Conservation (phyloP, 92 coral and sea anemone genomes). For the Actinostola sp. region DNA sequence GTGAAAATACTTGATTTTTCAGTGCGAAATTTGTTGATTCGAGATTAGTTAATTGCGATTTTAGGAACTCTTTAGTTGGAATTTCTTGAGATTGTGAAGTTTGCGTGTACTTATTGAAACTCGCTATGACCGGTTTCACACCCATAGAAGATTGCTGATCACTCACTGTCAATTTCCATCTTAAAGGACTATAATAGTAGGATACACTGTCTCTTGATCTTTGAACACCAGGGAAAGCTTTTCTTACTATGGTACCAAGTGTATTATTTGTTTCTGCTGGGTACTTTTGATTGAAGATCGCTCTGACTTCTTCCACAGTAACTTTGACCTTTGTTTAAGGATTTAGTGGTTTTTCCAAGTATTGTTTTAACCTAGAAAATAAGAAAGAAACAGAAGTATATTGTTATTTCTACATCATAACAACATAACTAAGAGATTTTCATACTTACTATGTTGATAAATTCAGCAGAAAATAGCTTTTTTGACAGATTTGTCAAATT, state of each 20-base stretch:
- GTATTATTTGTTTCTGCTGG: constrained; percentile 4
- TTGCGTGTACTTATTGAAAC: neutral
- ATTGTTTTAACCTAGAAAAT: neutral
- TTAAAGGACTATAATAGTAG: constrained; percentile 14
- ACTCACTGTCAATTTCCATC: neutral
- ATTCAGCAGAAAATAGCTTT: no score
- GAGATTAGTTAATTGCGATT: neutral
- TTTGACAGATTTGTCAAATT: no score
- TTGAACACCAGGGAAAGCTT: constrained; percentile 15
- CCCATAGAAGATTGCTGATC: no score
- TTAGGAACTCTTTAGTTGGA: neutral
- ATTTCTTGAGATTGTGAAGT: neutral
- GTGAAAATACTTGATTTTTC: neutral
- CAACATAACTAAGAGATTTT: no score
- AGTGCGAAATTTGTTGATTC: neutral
- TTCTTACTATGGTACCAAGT: constrained; percentile 11
- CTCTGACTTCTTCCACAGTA: constrained; percentile 14
- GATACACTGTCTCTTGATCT: constrained; percentile 21
- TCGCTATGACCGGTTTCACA: neutral
- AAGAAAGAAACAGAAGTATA: neutral
- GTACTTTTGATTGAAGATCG: constrained; percentile 10
- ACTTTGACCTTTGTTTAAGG: constrained; percentile 1
- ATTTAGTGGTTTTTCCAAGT: constrained; percentile 7
- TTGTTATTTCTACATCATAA: no score
- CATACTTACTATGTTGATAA: no score